phyloP scores from a whole-genome alignment of 2,113 vertebrate species.

The Nerophis lumbriciformis region DNA sequence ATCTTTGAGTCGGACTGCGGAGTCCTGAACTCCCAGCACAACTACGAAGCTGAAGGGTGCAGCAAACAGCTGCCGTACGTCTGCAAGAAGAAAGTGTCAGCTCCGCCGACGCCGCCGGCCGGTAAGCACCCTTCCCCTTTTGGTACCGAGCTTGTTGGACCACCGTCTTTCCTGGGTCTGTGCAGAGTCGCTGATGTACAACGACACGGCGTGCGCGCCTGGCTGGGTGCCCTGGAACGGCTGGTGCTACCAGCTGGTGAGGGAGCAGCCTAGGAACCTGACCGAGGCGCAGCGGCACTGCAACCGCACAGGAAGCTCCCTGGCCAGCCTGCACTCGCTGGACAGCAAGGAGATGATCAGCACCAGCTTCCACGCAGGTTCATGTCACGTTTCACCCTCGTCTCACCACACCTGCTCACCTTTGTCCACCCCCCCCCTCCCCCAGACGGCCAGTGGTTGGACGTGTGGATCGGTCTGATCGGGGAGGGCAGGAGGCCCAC shows the following conservation, averaged over 20 bases:
- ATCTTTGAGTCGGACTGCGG: constrained; percentile 80
- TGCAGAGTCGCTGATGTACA: constrained; percentile 74
- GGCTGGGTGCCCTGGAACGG: constrained; percentile 81
- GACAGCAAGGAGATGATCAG: constrained; percentile 82
- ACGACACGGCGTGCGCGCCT: constrained; percentile 72
- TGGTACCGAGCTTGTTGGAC: background rate
- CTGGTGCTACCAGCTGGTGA: constrained; percentile 80
- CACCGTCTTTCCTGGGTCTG: background rate
- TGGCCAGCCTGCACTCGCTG: constrained; percentile 85
- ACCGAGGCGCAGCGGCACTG: constrained; percentile 63
- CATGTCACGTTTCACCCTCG: background rate
- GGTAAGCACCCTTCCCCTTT: constrained; percentile 23
- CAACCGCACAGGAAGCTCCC: constrained; percentile 39
- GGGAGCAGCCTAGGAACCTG: constrained; percentile 52
- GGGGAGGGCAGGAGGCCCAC: constrained; percentile 56
- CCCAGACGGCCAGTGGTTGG: constrained; percentile 63
- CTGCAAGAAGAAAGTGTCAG: constrained; percentile 73
- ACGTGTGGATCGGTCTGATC: constrained; percentile 83
- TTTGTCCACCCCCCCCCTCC: background rate
- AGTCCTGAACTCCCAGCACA: constrained; percentile 67
- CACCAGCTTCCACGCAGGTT: constrained; percentile 77
- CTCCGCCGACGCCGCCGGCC: constrained; percentile 21
- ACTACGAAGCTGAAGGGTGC: constrained; percentile 75
- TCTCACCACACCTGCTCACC: background rate
- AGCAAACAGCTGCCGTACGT: constrained; percentile 79